Evolutionary conservation across 2,113 vertebrate species (phyloP).

Genomic region (Alligator mississippiensis): DNA sequence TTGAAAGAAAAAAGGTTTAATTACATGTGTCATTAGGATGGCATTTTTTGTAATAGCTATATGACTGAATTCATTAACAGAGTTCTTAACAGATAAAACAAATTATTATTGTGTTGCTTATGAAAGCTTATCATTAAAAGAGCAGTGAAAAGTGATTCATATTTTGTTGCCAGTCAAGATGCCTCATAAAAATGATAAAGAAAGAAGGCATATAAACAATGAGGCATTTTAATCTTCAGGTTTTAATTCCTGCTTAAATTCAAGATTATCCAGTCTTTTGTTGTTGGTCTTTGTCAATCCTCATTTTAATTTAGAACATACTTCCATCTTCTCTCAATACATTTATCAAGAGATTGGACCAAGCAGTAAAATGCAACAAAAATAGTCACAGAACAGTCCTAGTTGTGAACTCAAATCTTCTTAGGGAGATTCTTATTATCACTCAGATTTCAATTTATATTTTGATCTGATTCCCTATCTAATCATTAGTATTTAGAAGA

Average conservation of each 20-base stretch:
- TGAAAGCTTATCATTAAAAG: constrained; percentile 77
- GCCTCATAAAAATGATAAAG: constrained; percentile 61
- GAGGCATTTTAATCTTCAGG: neutral
- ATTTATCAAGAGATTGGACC: neutral
- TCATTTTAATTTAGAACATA: neutral
- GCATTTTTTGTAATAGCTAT: constrained; percentile 58
- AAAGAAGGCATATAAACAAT: constrained; percentile 25
- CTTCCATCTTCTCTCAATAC: neutral
- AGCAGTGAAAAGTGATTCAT: constrained; percentile 70
- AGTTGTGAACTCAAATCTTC: neutral
- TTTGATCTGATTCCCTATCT: constrained; percentile 32
- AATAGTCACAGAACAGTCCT: neutral
- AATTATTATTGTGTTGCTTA: constrained; percentile 72
- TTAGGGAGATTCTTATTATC: neutral
- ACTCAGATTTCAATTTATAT: neutral
- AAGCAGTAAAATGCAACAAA: neutral
- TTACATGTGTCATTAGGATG: constrained; percentile 78
- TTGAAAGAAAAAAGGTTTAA: constrained; percentile 77
- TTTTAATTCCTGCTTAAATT: neutral
- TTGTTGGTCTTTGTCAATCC: neutral
- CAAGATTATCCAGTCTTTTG: constrained; percentile 15
- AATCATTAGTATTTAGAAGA: constrained; percentile 46
- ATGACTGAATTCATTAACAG: constrained; percentile 75
- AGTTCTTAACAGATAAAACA: constrained; percentile 72
- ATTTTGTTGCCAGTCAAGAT: constrained; percentile 78